These are phyloP conservation scores for Orientallactaga bullata DNA, from an alignment of 2,113 vertebrate genomes.

Conservation along the genomic window DNA sequence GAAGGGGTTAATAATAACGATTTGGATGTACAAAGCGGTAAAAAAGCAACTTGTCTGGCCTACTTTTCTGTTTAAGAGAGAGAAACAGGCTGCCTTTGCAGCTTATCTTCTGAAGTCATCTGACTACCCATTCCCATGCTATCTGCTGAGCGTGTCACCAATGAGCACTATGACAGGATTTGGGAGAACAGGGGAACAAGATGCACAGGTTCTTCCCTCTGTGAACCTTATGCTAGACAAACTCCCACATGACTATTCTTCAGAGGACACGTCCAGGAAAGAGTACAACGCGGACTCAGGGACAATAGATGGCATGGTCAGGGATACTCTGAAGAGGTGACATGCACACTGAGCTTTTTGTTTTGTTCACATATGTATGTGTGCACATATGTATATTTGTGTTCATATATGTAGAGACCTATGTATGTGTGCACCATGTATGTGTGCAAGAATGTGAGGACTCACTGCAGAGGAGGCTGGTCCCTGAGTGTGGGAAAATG, in stretches of 20 bases:
- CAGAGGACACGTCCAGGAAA: background rate
- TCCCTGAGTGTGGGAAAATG: rapidly evolving
- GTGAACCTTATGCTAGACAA: background rate
- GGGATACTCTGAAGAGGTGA: background rate
- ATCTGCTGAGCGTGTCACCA: background rate
- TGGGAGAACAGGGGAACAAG: background rate
- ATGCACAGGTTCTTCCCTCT: background rate
- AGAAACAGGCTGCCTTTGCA: background rate
- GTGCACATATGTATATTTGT: too few relatives aligned
- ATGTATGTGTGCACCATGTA: too few relatives aligned
- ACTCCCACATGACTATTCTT: background rate
- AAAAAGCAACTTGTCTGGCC: slow-evolving; percentile 20
- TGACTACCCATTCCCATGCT: background rate
- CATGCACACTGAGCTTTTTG: background rate
- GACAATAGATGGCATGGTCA: background rate
- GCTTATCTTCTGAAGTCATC: background rate
- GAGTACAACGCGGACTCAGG: background rate
- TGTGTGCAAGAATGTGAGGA: too few relatives aligned
- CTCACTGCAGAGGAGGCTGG: background rate
- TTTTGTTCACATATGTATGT: too few relatives aligned
- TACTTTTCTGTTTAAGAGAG: slow-evolving; percentile 26
- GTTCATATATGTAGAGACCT: too few relatives aligned
- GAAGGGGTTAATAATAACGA: slow-evolving; percentile 13
- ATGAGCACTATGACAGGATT: background rate
- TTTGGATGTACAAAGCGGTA: background rate